Evolutionary conservation across 2,888 invertebrate genomes (phyloP).

Genomic region (Ditula angustiorana): DNA sequence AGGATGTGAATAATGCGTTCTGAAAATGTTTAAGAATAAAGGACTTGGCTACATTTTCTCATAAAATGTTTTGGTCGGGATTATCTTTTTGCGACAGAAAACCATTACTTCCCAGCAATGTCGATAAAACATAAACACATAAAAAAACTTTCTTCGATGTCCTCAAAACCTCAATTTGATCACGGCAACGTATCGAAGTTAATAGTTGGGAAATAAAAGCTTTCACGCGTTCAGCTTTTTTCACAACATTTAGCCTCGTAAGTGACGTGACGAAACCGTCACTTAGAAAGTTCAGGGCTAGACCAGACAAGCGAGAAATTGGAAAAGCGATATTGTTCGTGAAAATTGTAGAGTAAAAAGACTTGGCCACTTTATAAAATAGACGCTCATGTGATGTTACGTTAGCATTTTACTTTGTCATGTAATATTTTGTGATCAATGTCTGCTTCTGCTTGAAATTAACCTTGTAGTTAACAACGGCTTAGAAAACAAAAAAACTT

Average conservation of each 20-base stretch:
- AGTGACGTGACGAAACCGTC: conserved; percentile 26
- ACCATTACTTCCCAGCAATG: neutral
- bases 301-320: conserved; percentile 32
- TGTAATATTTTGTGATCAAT: no score
- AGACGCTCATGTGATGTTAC: neutral
- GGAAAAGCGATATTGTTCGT: conserved; percentile 30
- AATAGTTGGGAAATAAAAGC: conserved; percentile 6
- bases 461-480: no score
- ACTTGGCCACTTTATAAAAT: neutral
- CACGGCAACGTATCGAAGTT: neutral
- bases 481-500: no score
- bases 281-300: conserved; percentile 31
- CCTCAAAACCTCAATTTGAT: neutral
- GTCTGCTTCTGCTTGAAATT: no score
- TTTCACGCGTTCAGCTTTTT: conserved; percentile 10
- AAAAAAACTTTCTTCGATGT: neutral
- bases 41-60: no score
- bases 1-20: no score
- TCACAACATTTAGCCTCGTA: conserved; percentile 16
- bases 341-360: neutral
- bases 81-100: no score
- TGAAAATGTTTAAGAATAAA: no score
- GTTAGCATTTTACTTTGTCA: neutral
- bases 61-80: no score
- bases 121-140: neutral